Base-by-base conservation (phyloP, 92 coral and sea anemone species). In the Palythoa grandiflora region DNA sequence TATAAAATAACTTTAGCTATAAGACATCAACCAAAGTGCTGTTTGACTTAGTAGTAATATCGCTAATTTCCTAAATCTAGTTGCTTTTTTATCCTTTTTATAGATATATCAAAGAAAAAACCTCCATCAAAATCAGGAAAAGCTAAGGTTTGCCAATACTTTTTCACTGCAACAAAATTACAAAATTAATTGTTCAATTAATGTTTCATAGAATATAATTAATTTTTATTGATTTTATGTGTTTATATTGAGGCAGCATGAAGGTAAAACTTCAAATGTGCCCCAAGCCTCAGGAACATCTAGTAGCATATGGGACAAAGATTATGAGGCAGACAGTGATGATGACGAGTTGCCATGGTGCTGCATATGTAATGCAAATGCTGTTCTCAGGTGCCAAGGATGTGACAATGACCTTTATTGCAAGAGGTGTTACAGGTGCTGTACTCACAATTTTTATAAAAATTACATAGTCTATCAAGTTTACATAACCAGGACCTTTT, bases 321-420 rank as follows among this genome's bases (percentile, higher is more conserved):
- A 97, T 44, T 92, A 95, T 54, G 96, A 92, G 68, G 91, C 93
- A 47, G 89, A 87, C 52, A 91, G 96, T 83, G 99, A 95, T 80
- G 98, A 94, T 3, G 99, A 94, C 3, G 98, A 97, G 88, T 87
- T 97, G 60, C 99, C 99, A 11, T 97, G 99, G 99, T 97, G 99
- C 74, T 97, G 99, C 83, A 97, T 97, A 81, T 97, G 99, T 51
- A 95, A 97, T 89, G 98, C 95, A 1, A 96, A 97, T 95, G 99
- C 98, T 38, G 93, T 89, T 9, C 85, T 97, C n/a, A 91, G 98
- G 60, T 97, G 99, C 74, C 96, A 94, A 80, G 98, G 99, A 6
- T 97, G 99, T 81, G 98, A 97, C 79, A 94, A 92, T 92, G 99
- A 97, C 83, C 91, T 97, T 71, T 97, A 97, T 83, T 97, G 99